Percentiles rank a stretch among this genome's conserved stretches.
Evolutionary conservation across 2,113 vertebrate species (phyloP).

Genomic region (Athene noctua): DNA sequence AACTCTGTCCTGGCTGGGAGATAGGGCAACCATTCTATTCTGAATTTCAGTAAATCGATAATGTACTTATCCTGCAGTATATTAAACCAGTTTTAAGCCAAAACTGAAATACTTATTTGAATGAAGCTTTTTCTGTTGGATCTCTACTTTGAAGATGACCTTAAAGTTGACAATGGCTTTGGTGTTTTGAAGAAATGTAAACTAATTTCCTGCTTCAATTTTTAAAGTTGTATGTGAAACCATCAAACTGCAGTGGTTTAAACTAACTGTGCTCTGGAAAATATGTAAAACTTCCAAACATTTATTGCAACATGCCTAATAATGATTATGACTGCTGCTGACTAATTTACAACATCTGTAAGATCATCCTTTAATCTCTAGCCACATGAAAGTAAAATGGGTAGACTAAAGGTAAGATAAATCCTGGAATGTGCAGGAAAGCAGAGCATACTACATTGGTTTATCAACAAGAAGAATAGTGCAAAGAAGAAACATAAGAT

Average conservation of each 20-base stretch:
- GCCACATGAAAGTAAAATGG: constrained; percentile 62
- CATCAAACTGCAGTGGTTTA: constrained; percentile 68
- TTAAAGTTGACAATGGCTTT: constrained; percentile 59
- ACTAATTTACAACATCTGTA: constrained; percentile 77
- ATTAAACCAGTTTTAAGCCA: constrained; percentile 77
- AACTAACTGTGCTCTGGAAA: constrained; percentile 70
- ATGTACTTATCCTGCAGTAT: constrained; percentile 84
- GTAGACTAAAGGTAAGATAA: constrained; percentile 69
- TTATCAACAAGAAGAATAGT: constrained; percentile 42
- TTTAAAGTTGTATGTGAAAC: constrained; percentile 62
- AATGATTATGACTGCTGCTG: constrained; percentile 72
- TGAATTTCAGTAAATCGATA: constrained; percentile 90
- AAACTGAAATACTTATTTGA: constrained; percentile 68
- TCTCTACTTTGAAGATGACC: constrained; percentile 32
- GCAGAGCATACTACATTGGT: constrained; percentile 27
- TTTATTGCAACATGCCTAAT: constrained; percentile 71
- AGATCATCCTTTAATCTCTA: constrained; percentile 76
- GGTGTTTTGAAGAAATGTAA: constrained; percentile 68
- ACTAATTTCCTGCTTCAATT: constrained; percentile 68
- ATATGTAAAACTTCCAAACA: constrained; percentile 71
- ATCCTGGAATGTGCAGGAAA: constrained; percentile 44
- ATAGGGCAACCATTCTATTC: constrained; percentile 88
- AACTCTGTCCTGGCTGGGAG: constrained; percentile 92
- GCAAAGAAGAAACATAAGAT: not conserved
- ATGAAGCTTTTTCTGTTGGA: constrained; percentile 22